Evolutionary conservation across 2,888 invertebrate species (phyloP).

Genomic region (Eilema depressum): DNA sequence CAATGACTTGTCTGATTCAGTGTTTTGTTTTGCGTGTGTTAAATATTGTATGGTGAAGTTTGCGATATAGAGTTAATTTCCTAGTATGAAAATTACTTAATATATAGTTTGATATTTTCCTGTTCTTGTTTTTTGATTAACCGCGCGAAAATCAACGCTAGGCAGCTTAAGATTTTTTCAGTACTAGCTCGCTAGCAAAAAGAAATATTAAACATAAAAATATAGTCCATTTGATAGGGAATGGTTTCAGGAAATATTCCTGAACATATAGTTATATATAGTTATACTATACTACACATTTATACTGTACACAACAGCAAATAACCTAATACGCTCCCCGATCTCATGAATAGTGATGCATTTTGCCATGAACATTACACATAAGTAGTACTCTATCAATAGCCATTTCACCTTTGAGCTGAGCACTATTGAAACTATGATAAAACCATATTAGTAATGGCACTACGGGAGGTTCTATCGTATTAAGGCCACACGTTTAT

Average conservation of each 20-base stretch:
- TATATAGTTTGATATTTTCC: background rate
- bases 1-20: background rate
- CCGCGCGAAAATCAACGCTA: background rate
- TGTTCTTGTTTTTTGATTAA: background rate
- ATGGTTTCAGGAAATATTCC: background rate
- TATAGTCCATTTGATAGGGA: background rate
- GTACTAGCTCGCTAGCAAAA: background rate
- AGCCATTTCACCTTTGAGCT: slow-evolving; percentile 12
- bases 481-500: slow-evolving; percentile 16
- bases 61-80: no score
- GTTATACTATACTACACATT: background rate
- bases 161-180: background rate
- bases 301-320: background rate
- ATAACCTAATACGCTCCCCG: background rate
- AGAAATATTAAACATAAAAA: background rate
- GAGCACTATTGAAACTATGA: slow-evolving; percentile 34
- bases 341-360: slow-evolving; percentile 35
- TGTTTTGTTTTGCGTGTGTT: background rate
- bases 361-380: slow-evolving; percentile 22
- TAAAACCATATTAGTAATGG: slow-evolving; percentile 23
- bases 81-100: background rate
- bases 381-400: slow-evolving; percentile 6
- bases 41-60: no score
- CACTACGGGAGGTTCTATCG: slow-evolving; percentile 17
- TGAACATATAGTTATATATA: no score